A percentile compares a stretch with the other conserved stretches of the same genome.
Evolutionary conservation across 2,113 vertebrate genomes (phyloP).

Genomic region (Amia ocellicauda): DNA sequence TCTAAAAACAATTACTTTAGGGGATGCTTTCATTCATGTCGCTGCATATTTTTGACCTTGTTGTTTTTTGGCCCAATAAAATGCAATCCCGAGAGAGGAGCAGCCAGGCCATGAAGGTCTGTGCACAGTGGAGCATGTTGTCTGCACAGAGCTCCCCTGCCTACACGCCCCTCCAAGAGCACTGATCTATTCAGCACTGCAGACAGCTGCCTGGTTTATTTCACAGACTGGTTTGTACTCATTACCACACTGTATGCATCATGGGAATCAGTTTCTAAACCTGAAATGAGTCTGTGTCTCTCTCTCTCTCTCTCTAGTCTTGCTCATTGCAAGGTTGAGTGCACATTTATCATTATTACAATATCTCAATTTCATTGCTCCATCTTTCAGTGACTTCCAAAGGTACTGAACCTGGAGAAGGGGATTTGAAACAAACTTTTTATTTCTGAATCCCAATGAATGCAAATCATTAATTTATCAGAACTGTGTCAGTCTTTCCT

Average conservation of each 20-base stretch:
- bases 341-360: slow-evolving; percentile 20
- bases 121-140: neutral
- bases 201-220: slow-evolving; percentile 8
- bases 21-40: too few relatives aligned
- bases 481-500: too few relatives aligned
- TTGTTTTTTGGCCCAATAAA: neutral
- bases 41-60: too few relatives aligned
- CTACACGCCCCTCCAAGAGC: neutral
- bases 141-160: neutral
- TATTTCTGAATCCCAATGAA: neutral
- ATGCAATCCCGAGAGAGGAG: neutral
- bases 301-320: neutral
- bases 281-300: slow-evolving; percentile 1
- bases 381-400: neutral
- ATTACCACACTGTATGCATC: neutral
- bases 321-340: too few relatives aligned
- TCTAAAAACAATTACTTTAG: too few relatives aligned
- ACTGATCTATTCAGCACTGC: neutral
- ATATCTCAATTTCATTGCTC: neutral
- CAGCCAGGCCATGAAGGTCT: neutral
- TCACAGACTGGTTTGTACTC: slow-evolving; percentile 17
- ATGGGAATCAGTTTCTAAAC: slow-evolving; percentile 1
- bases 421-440: neutral
- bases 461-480: too few relatives aligned
- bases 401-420: neutral